Percentiles rank a stretch among this genome's conserved stretches.
These are phyloP conservation scores for Litocranius walleri DNA, from an alignment of 2,113 vertebrate species.

Conservation along the genomic window DNA sequence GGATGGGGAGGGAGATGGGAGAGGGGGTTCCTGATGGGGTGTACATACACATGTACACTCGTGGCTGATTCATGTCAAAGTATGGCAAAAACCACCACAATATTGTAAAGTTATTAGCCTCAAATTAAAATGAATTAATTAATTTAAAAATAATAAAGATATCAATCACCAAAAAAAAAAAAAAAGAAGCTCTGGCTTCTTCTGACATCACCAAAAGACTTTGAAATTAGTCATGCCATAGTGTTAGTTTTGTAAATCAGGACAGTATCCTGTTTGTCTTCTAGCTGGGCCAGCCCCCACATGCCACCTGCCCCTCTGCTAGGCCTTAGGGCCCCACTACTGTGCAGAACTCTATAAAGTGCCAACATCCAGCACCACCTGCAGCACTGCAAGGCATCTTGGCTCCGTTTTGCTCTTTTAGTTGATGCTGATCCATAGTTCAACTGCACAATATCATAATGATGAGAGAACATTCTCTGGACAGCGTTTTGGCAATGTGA, in stretches of 20 bases:
- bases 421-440: constrained; percentile 11
- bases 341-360: constrained; percentile 4
- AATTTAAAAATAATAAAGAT: neutral
- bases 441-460: constrained; percentile 16
- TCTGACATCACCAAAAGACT: neutral
- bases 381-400: constrained; percentile 50
- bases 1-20: neutral
- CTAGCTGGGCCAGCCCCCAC: neutral
- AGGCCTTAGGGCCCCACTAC: neutral
- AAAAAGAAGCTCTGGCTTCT: neutral
- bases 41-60: neutral
- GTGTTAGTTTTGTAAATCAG: constrained; percentile 28
- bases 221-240: neutral
- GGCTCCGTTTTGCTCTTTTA: constrained; percentile 28
- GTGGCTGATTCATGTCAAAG: neutral
- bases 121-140: neutral
- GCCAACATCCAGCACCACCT: constrained; percentile 44
- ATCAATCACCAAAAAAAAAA: neutral
- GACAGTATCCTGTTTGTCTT: constrained; percentile 49
- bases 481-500: neutral
- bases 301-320: constrained; percentile 49
- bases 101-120: neutral
- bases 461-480: constrained; percentile 39
- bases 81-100: neutral
- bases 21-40: neutral